Conservation (phyloP, 2,113 vertebrate species). For the Anoplopoma fimbria region DNA sequence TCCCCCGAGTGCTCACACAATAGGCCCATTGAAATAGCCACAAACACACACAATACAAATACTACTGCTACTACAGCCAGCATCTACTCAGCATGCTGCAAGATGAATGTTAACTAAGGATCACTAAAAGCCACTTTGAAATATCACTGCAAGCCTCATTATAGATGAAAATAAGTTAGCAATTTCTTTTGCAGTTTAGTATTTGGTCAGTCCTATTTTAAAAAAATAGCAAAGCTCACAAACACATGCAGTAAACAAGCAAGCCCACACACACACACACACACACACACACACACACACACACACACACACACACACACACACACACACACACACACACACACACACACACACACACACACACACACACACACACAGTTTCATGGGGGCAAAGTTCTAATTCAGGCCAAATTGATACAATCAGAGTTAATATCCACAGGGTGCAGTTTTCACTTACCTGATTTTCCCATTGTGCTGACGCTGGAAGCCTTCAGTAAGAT, state of each 20-base stretch:
- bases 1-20: slow-evolving; percentile 69
- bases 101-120: slow-evolving; percentile 8
- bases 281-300: too few species aligned
- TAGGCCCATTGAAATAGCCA: slow-evolving; percentile 66
- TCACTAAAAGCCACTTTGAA: not conserved
- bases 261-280: not conserved
- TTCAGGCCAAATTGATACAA: slow-evolving; percentile 22
- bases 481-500: slow-evolving; percentile 44
- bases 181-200: not conserved
- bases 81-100: slow-evolving; percentile 4
- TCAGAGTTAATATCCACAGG: slow-evolving; percentile 26
- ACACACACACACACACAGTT: not conserved
- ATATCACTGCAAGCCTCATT: not conserved
- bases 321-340: too few species aligned
- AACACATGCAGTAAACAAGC: slow-evolving; percentile 1
- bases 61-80: slow-evolving; percentile 8
- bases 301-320: too few species aligned
- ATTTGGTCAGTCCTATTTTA: not conserved
- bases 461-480: slow-evolving; percentile 83
- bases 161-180: not conserved
- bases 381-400: slow-evolving; percentile 11
- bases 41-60: slow-evolving; percentile 40
- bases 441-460: slow-evolving; percentile 77
- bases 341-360: too few species aligned
- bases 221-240: not conserved